Evolutionary conservation across 2,797 vertebrate species (phyloP).

Genomic region (Sebastes kiyomatsui): DNA sequence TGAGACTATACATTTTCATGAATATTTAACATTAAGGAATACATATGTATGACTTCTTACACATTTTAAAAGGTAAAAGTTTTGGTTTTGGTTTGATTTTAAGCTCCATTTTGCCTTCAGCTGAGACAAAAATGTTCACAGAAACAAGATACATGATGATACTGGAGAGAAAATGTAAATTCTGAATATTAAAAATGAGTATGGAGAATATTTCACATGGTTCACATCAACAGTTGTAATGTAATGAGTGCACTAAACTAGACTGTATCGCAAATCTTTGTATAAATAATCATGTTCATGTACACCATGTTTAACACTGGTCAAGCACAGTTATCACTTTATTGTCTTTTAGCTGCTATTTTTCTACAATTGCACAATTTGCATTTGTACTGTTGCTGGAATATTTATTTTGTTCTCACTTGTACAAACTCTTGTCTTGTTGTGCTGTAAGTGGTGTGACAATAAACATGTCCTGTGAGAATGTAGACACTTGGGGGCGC

Average conservation of each 20-base stretch:
- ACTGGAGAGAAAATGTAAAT: background rate
- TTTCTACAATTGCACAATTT: background rate
- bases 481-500: constrained; percentile 52
- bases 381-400: background rate
- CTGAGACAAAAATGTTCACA: background rate
- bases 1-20: background rate
- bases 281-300: background rate
- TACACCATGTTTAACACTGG: background rate
- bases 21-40: background rate
- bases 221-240: background rate
- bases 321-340: constrained; percentile 29
- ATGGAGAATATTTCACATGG: background rate
- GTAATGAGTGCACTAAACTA: background rate
- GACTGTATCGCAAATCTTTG: background rate
- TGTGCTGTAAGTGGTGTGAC: background rate
- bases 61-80: background rate
- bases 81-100: background rate
- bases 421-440: background rate
- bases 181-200: background rate
- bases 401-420: background rate
- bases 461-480: constrained; percentile 43
- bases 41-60: background rate
- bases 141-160: background rate
- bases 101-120: background rate
- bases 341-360: constrained; percentile 27